These are phyloP conservation scores for Catamblyrhynchus diadema DNA, from an alignment of 2,797 vertebrate species.

Conservation along the genomic window DNA sequence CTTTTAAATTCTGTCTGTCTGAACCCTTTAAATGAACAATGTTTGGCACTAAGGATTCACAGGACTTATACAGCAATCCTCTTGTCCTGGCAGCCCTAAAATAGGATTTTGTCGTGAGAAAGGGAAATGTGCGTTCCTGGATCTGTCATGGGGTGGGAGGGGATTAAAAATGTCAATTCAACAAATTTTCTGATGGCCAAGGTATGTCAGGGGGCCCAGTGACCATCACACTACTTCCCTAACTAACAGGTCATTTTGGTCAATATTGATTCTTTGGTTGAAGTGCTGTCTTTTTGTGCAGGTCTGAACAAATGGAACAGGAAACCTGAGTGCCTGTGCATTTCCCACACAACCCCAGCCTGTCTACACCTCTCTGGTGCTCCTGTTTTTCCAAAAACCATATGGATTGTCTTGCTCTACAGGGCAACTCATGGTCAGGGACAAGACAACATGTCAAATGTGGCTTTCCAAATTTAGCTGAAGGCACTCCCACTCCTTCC, in stretches of 20 bases:
- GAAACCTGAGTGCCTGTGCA: neutral
- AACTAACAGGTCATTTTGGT: neutral
- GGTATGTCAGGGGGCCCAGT: neutral
- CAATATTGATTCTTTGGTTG: neutral
- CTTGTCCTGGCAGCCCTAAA: neutral
- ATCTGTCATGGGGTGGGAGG: neutral
- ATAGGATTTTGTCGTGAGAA: neutral
- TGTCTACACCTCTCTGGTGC: neutral
- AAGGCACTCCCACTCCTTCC: neutral
- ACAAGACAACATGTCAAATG: neutral
- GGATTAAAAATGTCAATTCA: neutral
- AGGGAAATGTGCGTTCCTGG: neutral
- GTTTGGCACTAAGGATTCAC: neutral
- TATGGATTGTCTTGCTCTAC: neutral
- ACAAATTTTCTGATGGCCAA: neutral
- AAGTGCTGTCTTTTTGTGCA: neutral
- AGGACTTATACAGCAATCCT: neutral
- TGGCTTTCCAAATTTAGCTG: neutral
- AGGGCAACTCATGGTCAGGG: neutral
- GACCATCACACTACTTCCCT: neutral
- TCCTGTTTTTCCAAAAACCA: neutral
- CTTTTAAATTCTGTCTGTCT: neutral
- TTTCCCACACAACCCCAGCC: neutral
- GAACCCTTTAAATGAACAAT: neutral
- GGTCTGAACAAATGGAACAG: neutral